Evolutionary conservation across 2,888 invertebrate genomes (phyloP).

Genomic region (Callyntrura sp.): DNA sequence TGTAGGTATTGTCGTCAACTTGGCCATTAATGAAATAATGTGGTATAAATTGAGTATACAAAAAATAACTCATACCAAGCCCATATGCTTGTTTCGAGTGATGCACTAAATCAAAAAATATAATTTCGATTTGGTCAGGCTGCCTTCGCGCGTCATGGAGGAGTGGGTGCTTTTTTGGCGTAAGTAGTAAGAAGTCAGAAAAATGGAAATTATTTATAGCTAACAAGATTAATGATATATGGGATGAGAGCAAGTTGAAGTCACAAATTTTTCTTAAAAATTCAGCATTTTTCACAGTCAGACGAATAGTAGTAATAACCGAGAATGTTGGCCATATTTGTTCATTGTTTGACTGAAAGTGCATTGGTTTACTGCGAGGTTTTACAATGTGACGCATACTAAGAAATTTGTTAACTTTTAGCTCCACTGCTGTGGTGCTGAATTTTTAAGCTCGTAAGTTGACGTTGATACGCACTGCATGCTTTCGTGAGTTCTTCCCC

Average conservation of each 20-base stretch:
- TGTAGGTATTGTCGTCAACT: slow-evolving; percentile 35
- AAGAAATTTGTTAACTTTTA: neutral
- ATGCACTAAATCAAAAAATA: neutral
- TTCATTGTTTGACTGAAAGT: no score
- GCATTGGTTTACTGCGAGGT: no score
- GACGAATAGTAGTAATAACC: no score
- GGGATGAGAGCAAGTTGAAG: no score
- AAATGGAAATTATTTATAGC: no score
- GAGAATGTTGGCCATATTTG: no score
- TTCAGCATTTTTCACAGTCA: no score
- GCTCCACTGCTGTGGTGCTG: neutral
- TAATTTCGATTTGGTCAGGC: slow-evolving; percentile 32
- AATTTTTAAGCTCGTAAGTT: neutral
- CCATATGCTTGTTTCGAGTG: neutral
- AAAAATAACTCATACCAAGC: slow-evolving; percentile 54
- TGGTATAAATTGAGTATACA: slow-evolving; percentile 59
- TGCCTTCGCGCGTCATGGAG: neutral
- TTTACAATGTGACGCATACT: no score
- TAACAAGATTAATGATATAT: no score
- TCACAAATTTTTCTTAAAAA: no score
- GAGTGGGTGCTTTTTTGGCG: neutral
- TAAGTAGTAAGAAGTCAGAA: no score
- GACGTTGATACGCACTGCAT: slow-evolving; percentile 2
- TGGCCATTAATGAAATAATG: slow-evolving; percentile 67
- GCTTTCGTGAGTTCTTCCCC: no score